These are phyloP conservation scores for Drosophila burlai DNA, from an alignment of 1,140 invertebrate species.

Conservation along the genomic window DNA sequence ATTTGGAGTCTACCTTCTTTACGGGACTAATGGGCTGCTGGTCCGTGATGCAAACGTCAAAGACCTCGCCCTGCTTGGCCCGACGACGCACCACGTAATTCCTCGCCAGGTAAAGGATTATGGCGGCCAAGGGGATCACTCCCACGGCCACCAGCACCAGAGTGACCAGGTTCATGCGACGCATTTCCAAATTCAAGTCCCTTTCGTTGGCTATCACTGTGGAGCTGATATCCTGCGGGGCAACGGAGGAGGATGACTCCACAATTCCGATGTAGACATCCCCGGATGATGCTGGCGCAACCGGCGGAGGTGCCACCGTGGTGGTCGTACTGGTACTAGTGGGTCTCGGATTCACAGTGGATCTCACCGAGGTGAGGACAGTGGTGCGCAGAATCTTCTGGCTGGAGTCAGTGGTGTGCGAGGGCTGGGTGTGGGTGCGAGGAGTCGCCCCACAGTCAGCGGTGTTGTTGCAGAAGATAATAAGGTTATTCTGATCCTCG, in stretches of 20 bases:
- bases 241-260: constrained; percentile 50
- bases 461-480: constrained; percentile 78
- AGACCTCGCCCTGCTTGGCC: constrained; percentile 87
- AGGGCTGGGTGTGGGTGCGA: constrained; percentile 44
- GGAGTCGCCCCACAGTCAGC: constrained; percentile 57
- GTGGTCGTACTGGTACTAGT: constrained; percentile 34
- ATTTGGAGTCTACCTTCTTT: constrained; percentile 79
- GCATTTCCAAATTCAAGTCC: constrained; percentile 86
- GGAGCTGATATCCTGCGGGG: constrained; percentile 67
- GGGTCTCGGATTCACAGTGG: constrained; percentile 68
- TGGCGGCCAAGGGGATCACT: constrained; percentile 87
- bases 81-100: constrained; percentile 86
- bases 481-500: constrained; percentile 77
- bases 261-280: constrained; percentile 60
- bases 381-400: constrained; percentile 72
- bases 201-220: constrained; percentile 76
- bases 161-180: constrained; percentile 87
- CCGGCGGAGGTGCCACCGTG: constrained; percentile 1
- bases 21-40: constrained; percentile 84
- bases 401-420: constrained; percentile 64
- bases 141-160: constrained; percentile 87
- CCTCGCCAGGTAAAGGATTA: constrained; percentile 86
- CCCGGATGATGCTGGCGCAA: constrained; percentile 4
- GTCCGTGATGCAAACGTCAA: constrained; percentile 87
- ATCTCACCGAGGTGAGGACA: constrained; percentile 70